These are phyloP conservation scores for Temnothorax nylanderi DNA, from an alignment of 1,140 invertebrate genomes.

Conservation along the genomic window DNA sequence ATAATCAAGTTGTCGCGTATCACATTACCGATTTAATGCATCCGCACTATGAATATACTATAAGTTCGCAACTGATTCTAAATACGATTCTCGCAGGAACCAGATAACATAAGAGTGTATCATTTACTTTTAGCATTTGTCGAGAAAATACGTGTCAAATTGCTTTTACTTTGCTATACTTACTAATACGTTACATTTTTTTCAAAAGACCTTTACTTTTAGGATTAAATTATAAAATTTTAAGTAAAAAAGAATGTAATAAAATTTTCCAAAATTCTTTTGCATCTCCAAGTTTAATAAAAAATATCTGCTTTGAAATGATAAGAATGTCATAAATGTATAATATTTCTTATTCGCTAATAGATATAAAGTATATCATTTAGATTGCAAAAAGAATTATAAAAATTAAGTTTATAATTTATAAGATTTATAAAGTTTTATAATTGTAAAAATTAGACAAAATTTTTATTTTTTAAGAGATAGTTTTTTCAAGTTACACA, in stretches of 20 bases:
- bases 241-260: no score
- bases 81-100: background rate
- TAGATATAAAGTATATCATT: no score
- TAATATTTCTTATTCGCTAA: no score
- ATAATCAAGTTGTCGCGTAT: conserved; percentile 42
- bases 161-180: background rate
- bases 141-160: conserved; percentile 5
- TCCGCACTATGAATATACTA: background rate
- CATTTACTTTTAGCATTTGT: background rate
- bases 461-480: no score
- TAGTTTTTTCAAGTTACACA: no score
- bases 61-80: background rate
- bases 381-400: no score
- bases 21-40: background rate
- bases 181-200: background rate
- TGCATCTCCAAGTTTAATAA: background rate
- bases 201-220: background rate
- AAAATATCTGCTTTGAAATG: background rate
- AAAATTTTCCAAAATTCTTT: background rate
- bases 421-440: no score
- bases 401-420: no score
- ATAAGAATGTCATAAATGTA: background rate
- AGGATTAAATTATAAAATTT: no score
- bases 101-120: background rate
- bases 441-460: no score